phyloP scores from a whole-genome alignment of 2,888 invertebrate genomes.

The Athalia cordata region DNA sequence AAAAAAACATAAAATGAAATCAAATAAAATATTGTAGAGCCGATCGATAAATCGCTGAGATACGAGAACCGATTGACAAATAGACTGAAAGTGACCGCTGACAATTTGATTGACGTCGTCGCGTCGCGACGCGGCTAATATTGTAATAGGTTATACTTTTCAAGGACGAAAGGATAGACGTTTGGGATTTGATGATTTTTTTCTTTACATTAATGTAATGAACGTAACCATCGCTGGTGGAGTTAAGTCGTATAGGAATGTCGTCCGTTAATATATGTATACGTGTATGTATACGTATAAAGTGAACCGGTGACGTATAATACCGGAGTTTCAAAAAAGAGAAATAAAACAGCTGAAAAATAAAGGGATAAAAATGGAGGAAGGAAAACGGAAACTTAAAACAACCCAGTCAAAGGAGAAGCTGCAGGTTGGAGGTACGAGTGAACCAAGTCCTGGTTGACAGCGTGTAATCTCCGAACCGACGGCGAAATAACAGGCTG shows the following conservation, averaged over 20 bases:
- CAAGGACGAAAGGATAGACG: too few species aligned
- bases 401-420: neutral
- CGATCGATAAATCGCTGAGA: neutral
- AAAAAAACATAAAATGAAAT: neutral
- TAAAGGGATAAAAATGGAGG: neutral
- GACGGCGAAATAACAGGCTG: slow-evolving; percentile 44
- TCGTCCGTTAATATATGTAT: too few species aligned
- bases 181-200: too few species aligned
- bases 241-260: too few species aligned
- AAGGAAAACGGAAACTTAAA: slow-evolving; percentile 1
- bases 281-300: too few species aligned
- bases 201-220: too few species aligned
- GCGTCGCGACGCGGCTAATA: neutral
- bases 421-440: slow-evolving; percentile 15
- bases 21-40: neutral
- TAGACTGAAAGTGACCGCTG: slow-evolving; percentile 7
- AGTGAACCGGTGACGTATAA: neutral
- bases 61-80: slow-evolving; percentile 13
- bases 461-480: slow-evolving; percentile 70
- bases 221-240: too few species aligned
- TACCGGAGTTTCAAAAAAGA: neutral
- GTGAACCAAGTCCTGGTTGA: slow-evolving; percentile 56
- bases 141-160: neutral
- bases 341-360: neutral
- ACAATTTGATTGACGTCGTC: slow-evolving; percentile 25